Conservation (phyloP, 2,797 vertebrate species). For the Anniella stebbinsi region DNA sequence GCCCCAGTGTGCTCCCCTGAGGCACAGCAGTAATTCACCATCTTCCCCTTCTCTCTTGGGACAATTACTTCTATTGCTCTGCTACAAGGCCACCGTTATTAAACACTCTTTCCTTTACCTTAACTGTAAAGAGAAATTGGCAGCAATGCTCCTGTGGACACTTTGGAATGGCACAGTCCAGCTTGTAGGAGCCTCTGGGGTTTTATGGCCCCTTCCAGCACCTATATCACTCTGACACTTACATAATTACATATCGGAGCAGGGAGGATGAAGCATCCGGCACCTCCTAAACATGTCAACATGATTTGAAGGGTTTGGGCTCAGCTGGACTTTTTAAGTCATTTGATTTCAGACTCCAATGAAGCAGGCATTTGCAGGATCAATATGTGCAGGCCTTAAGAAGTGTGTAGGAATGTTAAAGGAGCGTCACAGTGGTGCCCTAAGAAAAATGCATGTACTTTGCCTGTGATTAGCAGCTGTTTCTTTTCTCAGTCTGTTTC, state of each 20-base stretch:
- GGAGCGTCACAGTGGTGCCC: neutral
- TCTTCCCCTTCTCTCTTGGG: conserved; percentile 18
- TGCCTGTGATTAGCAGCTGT: conserved; percentile 51
- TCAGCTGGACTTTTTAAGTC: conserved; percentile 62
- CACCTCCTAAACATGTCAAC: conserved; percentile 75
- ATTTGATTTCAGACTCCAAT: conserved; percentile 67
- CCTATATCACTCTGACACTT: conserved; percentile 75
- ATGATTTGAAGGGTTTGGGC: conserved; percentile 77
- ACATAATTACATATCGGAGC: conserved; percentile 76
- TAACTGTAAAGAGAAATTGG: conserved; percentile 45
- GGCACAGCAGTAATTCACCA: conserved; percentile 3
- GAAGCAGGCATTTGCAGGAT: conserved; percentile 65
- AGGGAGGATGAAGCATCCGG: conserved; percentile 68
- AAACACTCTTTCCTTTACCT: conserved; percentile 59
- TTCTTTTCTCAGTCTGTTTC: neutral
- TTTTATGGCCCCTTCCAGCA: conserved; percentile 66
- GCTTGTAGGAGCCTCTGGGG: conserved; percentile 43
- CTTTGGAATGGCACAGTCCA: conserved; percentile 17
- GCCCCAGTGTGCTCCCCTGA: rapidly evolving
- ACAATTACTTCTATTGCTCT: conserved; percentile 6
- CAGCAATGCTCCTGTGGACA: conserved; percentile 44
- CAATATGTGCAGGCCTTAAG: conserved; percentile 64
- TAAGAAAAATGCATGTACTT: conserved; percentile 38
- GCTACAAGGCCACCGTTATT: neutral
- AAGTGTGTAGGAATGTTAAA: conserved; percentile 47